Base-by-base conservation (phyloP, 1,140 invertebrate genomes). In the Brachionus angularis region DNA sequence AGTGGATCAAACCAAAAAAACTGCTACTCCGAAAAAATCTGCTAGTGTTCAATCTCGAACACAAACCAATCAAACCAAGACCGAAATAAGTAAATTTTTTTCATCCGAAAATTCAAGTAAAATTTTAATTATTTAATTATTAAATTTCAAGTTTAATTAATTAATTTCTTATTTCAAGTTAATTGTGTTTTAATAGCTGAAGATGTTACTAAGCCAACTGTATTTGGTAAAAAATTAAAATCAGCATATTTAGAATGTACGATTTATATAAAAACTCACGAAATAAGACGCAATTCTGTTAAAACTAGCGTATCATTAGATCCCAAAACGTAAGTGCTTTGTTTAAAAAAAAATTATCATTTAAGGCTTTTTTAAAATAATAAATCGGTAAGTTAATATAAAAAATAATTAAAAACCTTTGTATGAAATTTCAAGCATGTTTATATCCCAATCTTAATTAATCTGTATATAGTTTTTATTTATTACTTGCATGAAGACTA, bases 161-260 rank as follows among this genome's bases (percentile, higher is more conserved):
- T 53, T 53, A 27, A 39, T 8, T 62, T n/a, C 8, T 29, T 29
- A 3, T 27, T 52, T 53, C 3, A 39, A 67, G 62, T 67, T 16
- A 67, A 67, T 25, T 67, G 62, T 31, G 62, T 67, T 18, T 21
- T 67, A 34, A 67, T 67, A 33, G 62, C 62, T 36, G 62, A 67
- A 14, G 62, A 67, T 12, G 16, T 47, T 16, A 25, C 62, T 3
- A 67, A 67, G 16, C 62, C 62, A 0, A 27, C 47, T 4, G 33
- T 50, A 33, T 67, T 67, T 18, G 62, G 62, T 16, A 67, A 50
- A 21, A 7, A 27, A 21, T 12, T 67, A 5, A 67, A 67, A 36
- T 67, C 62, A 33, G 1, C 42, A 21, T 67, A 47, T 34, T n/a
- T 67, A 12, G 62, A 67, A 7, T 67, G 62, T 49, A 25, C 47